These are phyloP conservation scores for Hephaestus fuliginosus DNA, from an alignment of 2,797 vertebrate genomes.

Conservation along the genomic window DNA sequence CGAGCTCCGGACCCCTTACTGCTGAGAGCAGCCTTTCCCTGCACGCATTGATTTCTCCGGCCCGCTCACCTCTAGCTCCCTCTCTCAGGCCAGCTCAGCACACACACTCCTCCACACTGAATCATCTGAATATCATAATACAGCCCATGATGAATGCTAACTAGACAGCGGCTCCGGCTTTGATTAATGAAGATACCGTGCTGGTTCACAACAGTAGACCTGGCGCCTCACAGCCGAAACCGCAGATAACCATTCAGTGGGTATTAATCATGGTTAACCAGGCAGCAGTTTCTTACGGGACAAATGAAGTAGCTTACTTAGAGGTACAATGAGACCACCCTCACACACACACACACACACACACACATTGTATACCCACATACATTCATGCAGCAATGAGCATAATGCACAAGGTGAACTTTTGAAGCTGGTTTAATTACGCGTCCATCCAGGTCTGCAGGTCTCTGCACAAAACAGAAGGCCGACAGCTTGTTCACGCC, in stretches of 20 bases:
- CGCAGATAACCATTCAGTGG: slow-evolving; percentile 68
- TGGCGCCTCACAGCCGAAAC: slow-evolving; percentile 51
- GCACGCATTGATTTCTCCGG: slow-evolving; percentile 70
- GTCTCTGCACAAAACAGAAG: slow-evolving; percentile 14
- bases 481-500: slow-evolving; percentile 1
- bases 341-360: slow-evolving; percentile 24
- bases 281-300: slow-evolving; percentile 53
- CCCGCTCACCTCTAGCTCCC: slow-evolving; percentile 26
- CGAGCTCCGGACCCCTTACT: slow-evolving; percentile 60
- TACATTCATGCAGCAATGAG: slow-evolving; percentile 21
- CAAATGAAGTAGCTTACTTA: slow-evolving; percentile 62
- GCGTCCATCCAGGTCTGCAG: background rate
- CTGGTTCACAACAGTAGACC: slow-evolving; percentile 71
- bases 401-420: slow-evolving; percentile 54
- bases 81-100: slow-evolving; percentile 46
- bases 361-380: slow-evolving; percentile 1
- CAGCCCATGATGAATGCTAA: slow-evolving; percentile 79
- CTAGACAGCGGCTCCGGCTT: slow-evolving; percentile 72
- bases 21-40: slow-evolving; percentile 78
- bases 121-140: slow-evolving; percentile 81
- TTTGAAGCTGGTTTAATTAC: slow-evolving; percentile 52
- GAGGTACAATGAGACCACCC: slow-evolving; percentile 55
- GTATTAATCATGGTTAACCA: slow-evolving; percentile 79
- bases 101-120: slow-evolving; percentile 56
- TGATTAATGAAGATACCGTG: slow-evolving; percentile 80